These are phyloP conservation scores for Kobus ellipsiprymnus DNA, from an alignment of 2,113 vertebrate genomes.

Conservation along the genomic window DNA sequence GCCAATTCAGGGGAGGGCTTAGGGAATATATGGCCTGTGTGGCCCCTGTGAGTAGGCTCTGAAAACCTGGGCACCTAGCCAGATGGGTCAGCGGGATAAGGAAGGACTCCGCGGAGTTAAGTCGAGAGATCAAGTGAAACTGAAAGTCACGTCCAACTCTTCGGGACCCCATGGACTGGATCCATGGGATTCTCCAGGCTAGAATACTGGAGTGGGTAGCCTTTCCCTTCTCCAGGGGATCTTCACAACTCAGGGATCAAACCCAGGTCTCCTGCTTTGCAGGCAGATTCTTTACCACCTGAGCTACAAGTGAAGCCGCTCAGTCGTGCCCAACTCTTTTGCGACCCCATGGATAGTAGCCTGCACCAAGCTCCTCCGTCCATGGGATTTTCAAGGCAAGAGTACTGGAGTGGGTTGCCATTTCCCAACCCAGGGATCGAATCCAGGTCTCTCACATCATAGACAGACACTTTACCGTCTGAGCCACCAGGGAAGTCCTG, in stretches of 20 bases:
- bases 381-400: background rate
- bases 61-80: background rate
- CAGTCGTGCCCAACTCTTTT: background rate
- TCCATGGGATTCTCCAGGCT: background rate
- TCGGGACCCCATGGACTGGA: background rate
- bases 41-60: background rate
- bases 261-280: background rate
- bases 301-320: background rate
- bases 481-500: background rate
- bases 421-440: background rate
- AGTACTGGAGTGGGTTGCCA: background rate
- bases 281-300: background rate
- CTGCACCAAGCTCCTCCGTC: background rate
- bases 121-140: background rate
- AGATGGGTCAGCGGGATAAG: background rate
- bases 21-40: background rate
- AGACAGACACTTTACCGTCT: background rate
- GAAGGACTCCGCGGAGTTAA: background rate
- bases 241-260: background rate
- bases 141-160: background rate
- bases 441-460: background rate
- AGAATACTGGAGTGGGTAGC: background rate
- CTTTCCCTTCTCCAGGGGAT: background rate
- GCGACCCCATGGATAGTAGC: background rate
- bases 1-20: background rate